Conservation (phyloP, 1,140 invertebrate genomes). For the Bemisia tabaci region DNA sequence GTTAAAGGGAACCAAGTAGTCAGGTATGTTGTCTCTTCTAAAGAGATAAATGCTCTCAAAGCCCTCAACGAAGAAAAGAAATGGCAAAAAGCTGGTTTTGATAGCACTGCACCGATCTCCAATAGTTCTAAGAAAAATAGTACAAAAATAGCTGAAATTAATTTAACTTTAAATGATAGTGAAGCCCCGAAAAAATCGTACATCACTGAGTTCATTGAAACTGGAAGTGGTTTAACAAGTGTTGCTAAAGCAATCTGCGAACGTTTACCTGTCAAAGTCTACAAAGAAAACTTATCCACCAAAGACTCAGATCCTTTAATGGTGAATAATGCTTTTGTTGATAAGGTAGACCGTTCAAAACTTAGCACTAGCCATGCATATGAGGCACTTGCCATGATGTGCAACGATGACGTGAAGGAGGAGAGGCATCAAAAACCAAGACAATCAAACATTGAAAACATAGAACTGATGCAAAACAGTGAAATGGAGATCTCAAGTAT, state of each 20-base stretch:
- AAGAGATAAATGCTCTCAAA: not conserved
- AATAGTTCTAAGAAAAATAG: not conserved
- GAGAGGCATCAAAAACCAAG: not conserved
- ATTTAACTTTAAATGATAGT: not conserved
- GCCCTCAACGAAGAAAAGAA: not conserved
- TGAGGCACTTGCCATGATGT: not conserved
- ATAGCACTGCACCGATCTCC: not conserved
- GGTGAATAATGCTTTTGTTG: not conserved
- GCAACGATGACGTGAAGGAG: not conserved
- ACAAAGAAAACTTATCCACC: not conserved
- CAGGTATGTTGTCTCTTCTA: not conserved
- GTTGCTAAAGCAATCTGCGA: not conserved
- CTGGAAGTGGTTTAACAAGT: not conserved
- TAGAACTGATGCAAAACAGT: not conserved
- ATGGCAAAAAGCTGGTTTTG: not conserved
- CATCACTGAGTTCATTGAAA: not conserved
- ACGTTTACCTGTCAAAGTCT: not conserved
- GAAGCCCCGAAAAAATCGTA: not conserved
- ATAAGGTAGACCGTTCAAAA: not conserved
- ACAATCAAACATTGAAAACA: not conserved
- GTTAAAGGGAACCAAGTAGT: not conserved
- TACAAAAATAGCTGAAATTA: not conserved
- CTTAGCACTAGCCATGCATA: not conserved
- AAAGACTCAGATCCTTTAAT: not conserved
- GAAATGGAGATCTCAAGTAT: not conserved